These are phyloP conservation scores for Somateria mollissima DNA, from an alignment of 2,797 vertebrate species.

Conservation along the genomic window DNA sequence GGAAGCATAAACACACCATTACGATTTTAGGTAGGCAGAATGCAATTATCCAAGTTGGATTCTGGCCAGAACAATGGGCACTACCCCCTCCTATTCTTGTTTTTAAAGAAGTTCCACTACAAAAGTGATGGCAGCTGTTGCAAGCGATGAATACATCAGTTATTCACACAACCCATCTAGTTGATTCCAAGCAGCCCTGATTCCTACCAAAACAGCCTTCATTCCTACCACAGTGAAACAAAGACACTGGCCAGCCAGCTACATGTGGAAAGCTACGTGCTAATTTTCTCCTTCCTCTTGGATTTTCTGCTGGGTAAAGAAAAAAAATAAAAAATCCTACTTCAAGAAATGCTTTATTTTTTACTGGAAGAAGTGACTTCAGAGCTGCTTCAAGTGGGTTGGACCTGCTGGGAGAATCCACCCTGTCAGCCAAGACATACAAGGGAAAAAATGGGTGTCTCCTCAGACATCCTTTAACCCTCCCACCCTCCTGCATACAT, in stretches of 20 bases:
- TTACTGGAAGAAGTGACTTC: background rate
- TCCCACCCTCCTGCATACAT: background rate
- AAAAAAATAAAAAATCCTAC: background rate
- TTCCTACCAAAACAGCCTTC: background rate
- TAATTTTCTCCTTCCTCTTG: background rate
- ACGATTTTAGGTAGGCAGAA: slow-evolving; percentile 55
- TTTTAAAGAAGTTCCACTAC: background rate
- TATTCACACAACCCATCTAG: background rate
- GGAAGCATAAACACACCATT: slow-evolving; percentile 51
- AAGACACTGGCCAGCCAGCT: background rate
- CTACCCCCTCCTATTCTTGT: background rate
- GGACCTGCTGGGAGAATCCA: background rate
- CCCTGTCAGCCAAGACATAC: background rate
- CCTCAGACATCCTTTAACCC: background rate
- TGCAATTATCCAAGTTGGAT: slow-evolving; percentile 57
- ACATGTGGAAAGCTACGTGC: background rate
- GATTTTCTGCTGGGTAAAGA: background rate
- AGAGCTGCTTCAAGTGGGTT: background rate
- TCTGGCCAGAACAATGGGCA: slow-evolving; percentile 36
- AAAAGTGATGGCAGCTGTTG: background rate
- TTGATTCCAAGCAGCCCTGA: background rate
- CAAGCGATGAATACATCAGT: background rate
- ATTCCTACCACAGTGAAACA: background rate
- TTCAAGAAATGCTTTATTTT: background rate
- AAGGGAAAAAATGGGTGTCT: background rate